phyloP scores from a whole-genome alignment of 2,797 vertebrate species.

The Phoxinus dragarum region DNA sequence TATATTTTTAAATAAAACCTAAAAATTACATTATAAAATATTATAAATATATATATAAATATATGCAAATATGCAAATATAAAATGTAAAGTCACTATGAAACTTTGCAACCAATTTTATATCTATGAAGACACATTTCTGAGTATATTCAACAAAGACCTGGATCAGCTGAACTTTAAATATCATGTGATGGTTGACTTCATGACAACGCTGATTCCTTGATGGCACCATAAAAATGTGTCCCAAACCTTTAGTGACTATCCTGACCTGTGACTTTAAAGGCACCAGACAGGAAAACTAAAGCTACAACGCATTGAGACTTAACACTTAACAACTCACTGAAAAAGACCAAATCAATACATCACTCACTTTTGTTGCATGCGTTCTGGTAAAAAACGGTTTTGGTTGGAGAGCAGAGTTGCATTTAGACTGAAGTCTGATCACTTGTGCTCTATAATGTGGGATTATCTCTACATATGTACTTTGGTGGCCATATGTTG shows the following conservation, averaged over 20 bases:
- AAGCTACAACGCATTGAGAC: neutral
- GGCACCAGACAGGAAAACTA: neutral
- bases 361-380: neutral
- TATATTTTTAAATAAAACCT: neutral
- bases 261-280: neutral
- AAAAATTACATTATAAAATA: neutral
- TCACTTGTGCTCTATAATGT: slow-evolving; percentile 46
- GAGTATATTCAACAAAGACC: neutral
- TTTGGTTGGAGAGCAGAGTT: neutral
- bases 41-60: neutral
- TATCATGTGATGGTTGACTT: neutral
- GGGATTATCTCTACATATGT: slow-evolving; percentile 55
- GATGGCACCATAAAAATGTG: neutral
- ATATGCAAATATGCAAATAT: neutral
- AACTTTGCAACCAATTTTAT: neutral
- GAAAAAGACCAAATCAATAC: neutral
- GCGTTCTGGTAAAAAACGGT: neutral
- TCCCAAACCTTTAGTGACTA: neutral
- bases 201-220: neutral
- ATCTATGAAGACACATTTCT: too few species aligned
- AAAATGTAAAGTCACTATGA: too few species aligned
- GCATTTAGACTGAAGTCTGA: slow-evolving; percentile 23
- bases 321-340: neutral
- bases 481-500: slow-evolving; percentile 49
- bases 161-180: neutral